Evolutionary conservation across 2,797 vertebrate species (phyloP).

Genomic region (Carcharodon carcharias): DNA sequence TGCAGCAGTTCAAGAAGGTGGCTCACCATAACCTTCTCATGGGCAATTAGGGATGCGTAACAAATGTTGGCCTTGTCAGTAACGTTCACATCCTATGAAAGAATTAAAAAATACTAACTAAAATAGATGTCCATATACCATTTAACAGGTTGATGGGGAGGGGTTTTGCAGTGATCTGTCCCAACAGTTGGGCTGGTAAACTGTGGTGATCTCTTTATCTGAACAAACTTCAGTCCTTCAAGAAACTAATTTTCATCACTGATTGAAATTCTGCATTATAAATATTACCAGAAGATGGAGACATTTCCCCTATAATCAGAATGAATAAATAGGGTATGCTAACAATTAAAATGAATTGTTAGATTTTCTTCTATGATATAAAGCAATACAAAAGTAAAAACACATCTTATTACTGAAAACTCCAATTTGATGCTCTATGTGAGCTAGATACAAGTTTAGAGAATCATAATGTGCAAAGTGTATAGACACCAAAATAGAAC

Average conservation of each 20-base stretch:
- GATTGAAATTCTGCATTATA: not conserved
- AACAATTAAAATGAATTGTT: not conserved
- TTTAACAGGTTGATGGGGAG: not conserved
- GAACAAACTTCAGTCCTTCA: not conserved
- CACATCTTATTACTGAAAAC: not conserved
- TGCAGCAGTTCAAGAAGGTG: not conserved
- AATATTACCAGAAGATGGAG: not conserved
- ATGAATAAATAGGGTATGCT: not conserved
- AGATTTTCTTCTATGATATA: not conserved
- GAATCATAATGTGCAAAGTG: not conserved
- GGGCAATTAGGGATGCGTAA: not conserved
- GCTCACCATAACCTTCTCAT: not conserved
- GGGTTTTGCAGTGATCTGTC: not conserved
- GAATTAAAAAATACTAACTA: not conserved
- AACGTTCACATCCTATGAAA: not conserved
- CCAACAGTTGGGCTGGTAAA: not conserved
- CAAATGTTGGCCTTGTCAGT: not conserved
- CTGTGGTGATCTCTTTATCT: not conserved
- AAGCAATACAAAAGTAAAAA: not conserved
- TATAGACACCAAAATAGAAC: not conserved
- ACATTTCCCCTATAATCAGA: not conserved
- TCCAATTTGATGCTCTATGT: not conserved
- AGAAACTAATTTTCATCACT: not conserved
- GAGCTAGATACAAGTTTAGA: not conserved
- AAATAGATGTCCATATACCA: not conserved